phyloP scores from a whole-genome alignment of 2,113 vertebrate genomes.

The Microcebus lehilahytsara region DNA sequence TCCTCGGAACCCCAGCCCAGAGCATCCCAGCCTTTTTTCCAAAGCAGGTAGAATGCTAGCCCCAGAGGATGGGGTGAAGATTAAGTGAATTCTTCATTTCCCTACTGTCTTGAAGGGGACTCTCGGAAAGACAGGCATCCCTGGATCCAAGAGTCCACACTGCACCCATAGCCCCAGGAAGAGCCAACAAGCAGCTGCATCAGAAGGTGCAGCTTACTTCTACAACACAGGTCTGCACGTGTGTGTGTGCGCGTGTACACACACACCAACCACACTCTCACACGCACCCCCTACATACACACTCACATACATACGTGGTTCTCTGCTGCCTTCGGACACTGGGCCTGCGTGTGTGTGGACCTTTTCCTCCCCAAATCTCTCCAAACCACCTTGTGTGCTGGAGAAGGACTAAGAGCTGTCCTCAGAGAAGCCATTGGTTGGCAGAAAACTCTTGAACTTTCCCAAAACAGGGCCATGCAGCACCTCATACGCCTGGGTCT shows the following conservation, averaged over 20 bases:
- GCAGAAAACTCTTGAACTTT: neutral
- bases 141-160: neutral
- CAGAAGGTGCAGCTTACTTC: neutral
- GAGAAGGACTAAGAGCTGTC: neutral
- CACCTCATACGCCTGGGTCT: neutral
- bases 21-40: neutral
- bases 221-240: neutral
- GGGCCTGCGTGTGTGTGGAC: accelerated
- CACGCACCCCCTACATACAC: accelerated
- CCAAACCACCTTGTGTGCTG: neutral
- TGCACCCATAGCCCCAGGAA: neutral
- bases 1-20: neutral
- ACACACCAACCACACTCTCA: no score
- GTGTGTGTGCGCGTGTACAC: accelerated
- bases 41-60: neutral
- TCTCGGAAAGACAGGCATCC: neutral
- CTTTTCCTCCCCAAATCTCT: neutral
- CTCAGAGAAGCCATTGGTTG: neutral
- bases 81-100: neutral
- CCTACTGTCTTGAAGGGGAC: neutral
- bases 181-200: neutral
- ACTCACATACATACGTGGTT: neutral
- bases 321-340: neutral
- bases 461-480: neutral
- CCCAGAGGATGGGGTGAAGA: neutral